Percentiles rank a stretch among this genome's conserved stretches.
Conservation (phyloP, 2,888 invertebrate genomes). For the Agrochola circellaris region DNA sequence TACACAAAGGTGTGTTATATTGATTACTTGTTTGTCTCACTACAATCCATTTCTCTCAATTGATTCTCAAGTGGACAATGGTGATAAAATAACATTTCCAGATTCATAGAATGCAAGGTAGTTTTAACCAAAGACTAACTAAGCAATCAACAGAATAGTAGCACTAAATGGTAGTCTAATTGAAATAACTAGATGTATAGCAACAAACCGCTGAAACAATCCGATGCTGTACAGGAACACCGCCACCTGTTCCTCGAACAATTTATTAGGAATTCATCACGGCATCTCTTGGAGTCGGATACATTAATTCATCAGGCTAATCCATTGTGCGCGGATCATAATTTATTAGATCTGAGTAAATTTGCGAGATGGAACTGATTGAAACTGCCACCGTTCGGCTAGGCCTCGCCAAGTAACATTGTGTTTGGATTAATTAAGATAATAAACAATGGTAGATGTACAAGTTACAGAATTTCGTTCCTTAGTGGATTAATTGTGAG, state of each 20-base stretch:
- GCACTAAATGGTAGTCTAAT: conserved; percentile 21
- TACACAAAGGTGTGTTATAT: conserved; percentile 26
- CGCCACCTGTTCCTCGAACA: conserved; percentile 57
- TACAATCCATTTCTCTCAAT: conserved; percentile 22
- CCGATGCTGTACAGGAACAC: conserved; percentile 8
- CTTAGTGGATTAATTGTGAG: conserved; percentile 51
- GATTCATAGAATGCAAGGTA: background rate
- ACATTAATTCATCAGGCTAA: conserved; percentile 72
- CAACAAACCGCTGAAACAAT: conserved; percentile 24
- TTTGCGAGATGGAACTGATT: conserved; percentile 68
- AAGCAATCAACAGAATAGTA: conserved; percentile 6
- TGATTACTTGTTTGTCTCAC: conserved; percentile 43
- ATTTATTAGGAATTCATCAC: conserved; percentile 70
- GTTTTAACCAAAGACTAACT: conserved; percentile 2
- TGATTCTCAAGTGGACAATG: conserved; percentile 12
- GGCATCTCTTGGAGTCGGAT: conserved; percentile 61
- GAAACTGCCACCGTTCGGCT: conserved; percentile 60
- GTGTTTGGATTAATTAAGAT: conserved; percentile 66
- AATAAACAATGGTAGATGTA: conserved; percentile 63
- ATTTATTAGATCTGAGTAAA: conserved; percentile 73
- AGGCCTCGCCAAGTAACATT: conserved; percentile 47
- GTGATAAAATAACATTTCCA: background rate
- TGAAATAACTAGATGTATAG: conserved; percentile 14
- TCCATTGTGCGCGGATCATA: conserved; percentile 70
- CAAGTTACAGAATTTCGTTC: conserved; percentile 49